A percentile compares a stretch with the other conserved stretches of the same genome.
Conservation (phyloP, 1,140 invertebrate species). For the Orchesella cincta region DNA sequence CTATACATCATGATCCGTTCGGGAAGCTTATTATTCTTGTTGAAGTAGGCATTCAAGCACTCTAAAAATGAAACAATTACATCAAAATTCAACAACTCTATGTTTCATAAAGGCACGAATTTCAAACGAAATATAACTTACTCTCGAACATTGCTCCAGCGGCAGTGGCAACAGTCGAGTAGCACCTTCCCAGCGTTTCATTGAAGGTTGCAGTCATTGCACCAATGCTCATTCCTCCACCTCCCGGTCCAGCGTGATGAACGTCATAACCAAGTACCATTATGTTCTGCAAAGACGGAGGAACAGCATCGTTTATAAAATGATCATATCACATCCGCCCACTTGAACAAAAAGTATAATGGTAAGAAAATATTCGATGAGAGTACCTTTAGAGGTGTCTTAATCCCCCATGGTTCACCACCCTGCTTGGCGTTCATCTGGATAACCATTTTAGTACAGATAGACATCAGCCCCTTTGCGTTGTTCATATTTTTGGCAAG, state of each 20-base stretch:
- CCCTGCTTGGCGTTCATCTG: conserved; percentile 65
- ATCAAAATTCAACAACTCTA: neutral
- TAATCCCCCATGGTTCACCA: conserved; percentile 62
- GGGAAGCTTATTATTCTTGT: conserved; percentile 56
- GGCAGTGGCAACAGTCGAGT: conserved; percentile 69
- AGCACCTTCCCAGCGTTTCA: conserved; percentile 66
- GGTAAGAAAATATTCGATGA: too few species aligned
- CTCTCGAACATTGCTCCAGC: conserved; percentile 56
- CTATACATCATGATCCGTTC: conserved; percentile 69
- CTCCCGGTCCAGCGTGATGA: conserved; percentile 70
- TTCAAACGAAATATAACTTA: neutral
- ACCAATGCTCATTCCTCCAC: conserved; percentile 64
- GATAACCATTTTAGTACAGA: conserved; percentile 63
- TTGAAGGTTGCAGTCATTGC: conserved; percentile 78
- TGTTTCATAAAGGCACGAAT: neutral
- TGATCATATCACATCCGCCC: neutral
- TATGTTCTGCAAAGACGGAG: conserved; percentile 55
- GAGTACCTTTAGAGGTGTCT: conserved; percentile 60
- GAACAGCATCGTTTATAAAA: neutral
- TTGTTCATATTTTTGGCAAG: conserved; percentile 3
- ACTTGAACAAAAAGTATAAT: neutral
- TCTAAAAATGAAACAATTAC: conserved; percentile 52
- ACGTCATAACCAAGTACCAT: conserved; percentile 88
- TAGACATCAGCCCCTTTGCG: conserved; percentile 51
- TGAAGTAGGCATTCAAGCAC: conserved; percentile 60